Conservation (phyloP, 2,888 invertebrate genomes). For the Lampropteryx suffumata region DNA sequence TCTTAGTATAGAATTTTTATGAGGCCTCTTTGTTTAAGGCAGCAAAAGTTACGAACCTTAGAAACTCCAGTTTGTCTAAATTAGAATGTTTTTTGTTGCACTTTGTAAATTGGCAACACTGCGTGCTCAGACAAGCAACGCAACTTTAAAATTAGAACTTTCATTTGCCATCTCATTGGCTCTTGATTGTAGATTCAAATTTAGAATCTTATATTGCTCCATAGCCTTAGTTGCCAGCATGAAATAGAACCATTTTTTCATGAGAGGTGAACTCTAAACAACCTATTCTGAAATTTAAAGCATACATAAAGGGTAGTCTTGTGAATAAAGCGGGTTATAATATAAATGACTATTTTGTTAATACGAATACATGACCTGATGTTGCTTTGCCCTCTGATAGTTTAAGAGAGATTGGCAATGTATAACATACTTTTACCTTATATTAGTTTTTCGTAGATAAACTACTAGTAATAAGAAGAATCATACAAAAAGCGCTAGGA, state of each 20-base stretch:
- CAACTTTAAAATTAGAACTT: slow-evolving; percentile 33
- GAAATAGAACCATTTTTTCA: not conserved
- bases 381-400: no score
- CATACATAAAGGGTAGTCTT: no score
- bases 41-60: no score
- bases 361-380: no score
- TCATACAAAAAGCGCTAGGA: no score
- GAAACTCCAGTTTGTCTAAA: slow-evolving; percentile 3
- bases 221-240: slow-evolving; percentile 13
- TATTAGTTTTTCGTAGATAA: no score
- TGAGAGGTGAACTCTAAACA: slow-evolving; percentile 4
- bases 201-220: slow-evolving; percentile 26
- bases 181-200: slow-evolving; percentile 27
- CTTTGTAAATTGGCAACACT: slow-evolving; percentile 35
- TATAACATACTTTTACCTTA: no score
- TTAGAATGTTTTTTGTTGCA: slow-evolving; percentile 14
- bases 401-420: no score
- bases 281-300: slow-evolving; percentile 14
- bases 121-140: slow-evolving; percentile 32
- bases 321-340: no score
- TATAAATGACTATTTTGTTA: no score
- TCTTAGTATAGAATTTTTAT: not conserved
- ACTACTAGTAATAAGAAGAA: no score
- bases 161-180: slow-evolving; percentile 23
- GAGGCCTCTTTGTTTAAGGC: not conserved